A percentile compares a stretch with the other conserved stretches of the same genome.
Conservation (phyloP, 2,888 invertebrate genomes). For the Perithous albicinctus region DNA sequence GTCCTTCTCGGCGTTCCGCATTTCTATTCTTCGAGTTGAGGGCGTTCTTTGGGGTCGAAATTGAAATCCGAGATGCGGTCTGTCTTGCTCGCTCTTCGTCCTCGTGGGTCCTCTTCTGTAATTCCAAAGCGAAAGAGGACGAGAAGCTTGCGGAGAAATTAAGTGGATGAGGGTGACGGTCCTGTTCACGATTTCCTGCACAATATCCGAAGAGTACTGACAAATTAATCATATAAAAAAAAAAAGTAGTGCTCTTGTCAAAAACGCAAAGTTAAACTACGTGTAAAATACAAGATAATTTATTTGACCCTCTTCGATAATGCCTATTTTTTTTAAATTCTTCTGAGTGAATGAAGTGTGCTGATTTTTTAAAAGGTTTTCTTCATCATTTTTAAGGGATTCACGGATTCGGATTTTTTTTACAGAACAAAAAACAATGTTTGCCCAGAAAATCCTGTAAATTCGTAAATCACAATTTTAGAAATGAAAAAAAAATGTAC, state of each 20-base stretch:
- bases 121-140: constrained; percentile 55
- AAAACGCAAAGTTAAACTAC: neutral
- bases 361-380: too few relatives aligned
- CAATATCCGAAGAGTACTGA: constrained; percentile 30
- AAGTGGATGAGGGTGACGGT: constrained; percentile 62
- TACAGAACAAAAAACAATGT: too few relatives aligned
- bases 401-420: too few relatives aligned
- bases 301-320: too few relatives aligned
- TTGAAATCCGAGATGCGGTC: constrained; percentile 81
- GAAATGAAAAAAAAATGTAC: too few relatives aligned
- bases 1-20: constrained; percentile 79
- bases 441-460: too few relatives aligned
- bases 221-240: constrained; percentile 21
- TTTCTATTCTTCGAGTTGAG: constrained; percentile 78
- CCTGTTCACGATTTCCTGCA: neutral
- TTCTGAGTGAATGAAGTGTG: too few relatives aligned
- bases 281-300: too few relatives aligned
- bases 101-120: constrained; percentile 49
- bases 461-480: too few relatives aligned
- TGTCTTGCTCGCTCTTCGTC: constrained; percentile 49
- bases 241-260: neutral
- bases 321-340: too few relatives aligned
- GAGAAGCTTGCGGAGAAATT: constrained; percentile 58
- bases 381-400: too few relatives aligned
- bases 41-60: constrained; percentile 73